Base-by-base conservation (phyloP, 2,888 invertebrate genomes). In the Onthophagus sagittarius region DNA sequence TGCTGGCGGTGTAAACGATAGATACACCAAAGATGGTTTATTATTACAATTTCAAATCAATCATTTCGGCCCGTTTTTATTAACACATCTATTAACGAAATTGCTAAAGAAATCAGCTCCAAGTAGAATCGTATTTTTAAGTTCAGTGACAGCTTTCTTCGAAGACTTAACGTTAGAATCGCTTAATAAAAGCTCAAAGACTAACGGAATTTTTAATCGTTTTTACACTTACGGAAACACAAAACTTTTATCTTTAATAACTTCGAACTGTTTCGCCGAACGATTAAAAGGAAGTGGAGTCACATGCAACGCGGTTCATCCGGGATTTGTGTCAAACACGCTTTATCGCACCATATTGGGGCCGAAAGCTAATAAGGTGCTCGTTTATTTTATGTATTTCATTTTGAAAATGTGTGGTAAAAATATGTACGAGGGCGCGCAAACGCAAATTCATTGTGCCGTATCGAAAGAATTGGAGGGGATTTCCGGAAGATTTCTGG, bases 61-160 rank as follows among this genome's bases (percentile, higher is more conserved):
- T 78, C 89, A 93, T 80, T 90, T 91, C 79, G 92, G 92, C 5
- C 91, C 90, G 7, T 93, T 93, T 80, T 83, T 94, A 23, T 84
- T 94, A 71, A 93, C 93, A 0, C 85, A 90, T 73, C 86, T 93
- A 0, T 82, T 94, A 0, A 79, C 88, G 1, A 88, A 90, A 77
- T 76, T 85, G 39, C 74, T 84, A 70, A 84, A 83, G 73, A 83
- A 83, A 77, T 82, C 84, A 9, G 80, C 81, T 0, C 82, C 83
- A 63, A 81, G 83, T 73, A 78, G 84, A 53, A 83, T 85, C 69
- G 81, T 85, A 14, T 84, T 83, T 75, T 81, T 83, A 6, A 82
- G 83, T 64, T 84, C 84, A 6, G 78, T 81, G 2, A 69, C 76
- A 3, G 83, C 83, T 0, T 83, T 78, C 75, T 77, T 80, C 75